Percentiles rank a stretch among this genome's conserved stretches.
Conservation (phyloP, 2,797 vertebrate genomes). For the Psittacula echo region DNA sequence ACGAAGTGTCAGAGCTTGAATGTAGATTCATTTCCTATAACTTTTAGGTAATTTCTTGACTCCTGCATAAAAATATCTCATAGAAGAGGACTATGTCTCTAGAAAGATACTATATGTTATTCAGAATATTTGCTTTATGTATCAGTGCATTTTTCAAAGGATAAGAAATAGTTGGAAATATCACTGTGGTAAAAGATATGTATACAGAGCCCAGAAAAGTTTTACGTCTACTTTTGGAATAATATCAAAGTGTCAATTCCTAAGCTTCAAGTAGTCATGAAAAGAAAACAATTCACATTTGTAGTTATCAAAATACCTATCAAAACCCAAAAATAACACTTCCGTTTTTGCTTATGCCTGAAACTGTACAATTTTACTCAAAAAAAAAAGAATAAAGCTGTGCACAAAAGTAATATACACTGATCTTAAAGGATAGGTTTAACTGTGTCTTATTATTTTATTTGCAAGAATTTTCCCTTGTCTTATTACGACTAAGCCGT, state of each 20-base stretch:
- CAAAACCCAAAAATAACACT: neutral
- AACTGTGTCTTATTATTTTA: neutral
- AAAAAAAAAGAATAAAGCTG: neutral
- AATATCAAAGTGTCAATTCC: neutral
- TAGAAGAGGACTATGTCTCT: neutral
- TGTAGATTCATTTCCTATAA: neutral
- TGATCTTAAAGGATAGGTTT: neutral
- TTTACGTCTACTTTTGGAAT: neutral
- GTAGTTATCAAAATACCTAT: neutral
- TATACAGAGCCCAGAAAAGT: neutral
- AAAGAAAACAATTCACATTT: neutral
- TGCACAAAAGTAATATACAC: neutral
- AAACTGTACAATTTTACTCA: neutral
- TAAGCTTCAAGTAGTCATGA: neutral
- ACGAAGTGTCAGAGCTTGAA: neutral
- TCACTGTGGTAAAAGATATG: neutral
- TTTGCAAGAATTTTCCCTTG: neutral
- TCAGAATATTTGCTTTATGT: neutral
- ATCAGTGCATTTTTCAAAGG: conserved; percentile 4
- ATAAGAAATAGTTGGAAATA: neutral
- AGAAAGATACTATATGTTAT: neutral
- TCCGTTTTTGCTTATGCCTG: neutral
- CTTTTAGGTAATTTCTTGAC: neutral
- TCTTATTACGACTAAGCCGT: neutral
- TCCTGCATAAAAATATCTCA: neutral